These are phyloP conservation scores for Anagrus nilaparvatae DNA, from an alignment of 1,140 invertebrate species.

Conservation along the genomic window DNA sequence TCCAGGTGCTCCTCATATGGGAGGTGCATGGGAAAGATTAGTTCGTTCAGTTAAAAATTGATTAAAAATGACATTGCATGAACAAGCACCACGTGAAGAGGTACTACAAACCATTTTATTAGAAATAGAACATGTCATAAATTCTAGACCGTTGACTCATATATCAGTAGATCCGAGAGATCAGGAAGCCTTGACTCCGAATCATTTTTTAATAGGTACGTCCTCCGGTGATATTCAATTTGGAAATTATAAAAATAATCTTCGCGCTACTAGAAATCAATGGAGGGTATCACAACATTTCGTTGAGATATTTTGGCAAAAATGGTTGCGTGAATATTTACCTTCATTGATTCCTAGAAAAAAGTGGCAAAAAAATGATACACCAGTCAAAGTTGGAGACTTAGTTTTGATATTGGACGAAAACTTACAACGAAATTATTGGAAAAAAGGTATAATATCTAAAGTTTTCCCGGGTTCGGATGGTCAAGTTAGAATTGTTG, in stretches of 20 bases:
- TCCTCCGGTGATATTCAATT: not conserved
- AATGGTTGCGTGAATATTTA: conserved; percentile 1
- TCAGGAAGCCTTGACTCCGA: conserved; percentile 17
- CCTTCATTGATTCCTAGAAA: not conserved
- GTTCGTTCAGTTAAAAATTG: conserved; percentile 13
- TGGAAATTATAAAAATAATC: not conserved
- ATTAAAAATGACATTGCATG: not conserved
- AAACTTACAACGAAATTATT: not conserved
- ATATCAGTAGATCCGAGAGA: conserved; percentile 14
- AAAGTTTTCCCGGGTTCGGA: not conserved
- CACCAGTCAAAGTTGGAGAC: not conserved
- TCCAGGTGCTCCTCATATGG: conserved; percentile 10
- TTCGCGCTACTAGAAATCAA: not conserved
- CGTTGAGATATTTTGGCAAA: not conserved
- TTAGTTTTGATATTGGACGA: not conserved
- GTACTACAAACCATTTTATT: conserved; percentile 8
- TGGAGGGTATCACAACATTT: conserved; percentile 1
- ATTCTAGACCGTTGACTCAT: conserved; percentile 18
- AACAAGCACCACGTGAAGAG: not conserved
- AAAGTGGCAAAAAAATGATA: not conserved
- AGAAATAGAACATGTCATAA: conserved; percentile 11
- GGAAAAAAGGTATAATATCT: not conserved
- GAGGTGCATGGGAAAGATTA: too few species aligned
- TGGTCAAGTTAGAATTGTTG: not conserved
- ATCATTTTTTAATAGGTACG: conserved; percentile 25